Evolutionary conservation across 2,888 invertebrate species (phyloP).

Genomic region (Girardia tigrina): DNA sequence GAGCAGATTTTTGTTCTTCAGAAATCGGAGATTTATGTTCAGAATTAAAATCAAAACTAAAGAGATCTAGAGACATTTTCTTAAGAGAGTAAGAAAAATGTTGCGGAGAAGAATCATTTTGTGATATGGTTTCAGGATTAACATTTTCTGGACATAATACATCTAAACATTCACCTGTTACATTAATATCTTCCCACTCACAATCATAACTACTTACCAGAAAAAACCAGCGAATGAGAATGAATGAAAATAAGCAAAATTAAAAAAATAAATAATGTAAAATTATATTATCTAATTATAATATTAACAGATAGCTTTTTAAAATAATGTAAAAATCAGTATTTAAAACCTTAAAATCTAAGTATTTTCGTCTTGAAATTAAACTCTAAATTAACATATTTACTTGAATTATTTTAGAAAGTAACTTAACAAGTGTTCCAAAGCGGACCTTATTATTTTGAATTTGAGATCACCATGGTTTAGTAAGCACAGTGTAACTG

Average conservation of each 20-base stretch:
- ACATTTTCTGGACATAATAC: background rate
- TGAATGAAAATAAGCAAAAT: background rate
- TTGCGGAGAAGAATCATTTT: background rate
- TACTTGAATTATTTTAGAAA: too few relatives aligned
- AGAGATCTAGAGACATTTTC: background rate
- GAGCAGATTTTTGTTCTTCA: background rate
- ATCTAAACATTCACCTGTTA: background rate
- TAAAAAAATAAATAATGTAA: background rate
- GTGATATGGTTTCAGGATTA: background rate
- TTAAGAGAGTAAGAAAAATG: background rate
- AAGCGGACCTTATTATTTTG: too few relatives aligned
- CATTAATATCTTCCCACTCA: constrained; percentile 20
- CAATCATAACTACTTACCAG: constrained; percentile 23
- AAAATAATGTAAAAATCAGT: background rate
- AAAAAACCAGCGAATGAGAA: background rate
- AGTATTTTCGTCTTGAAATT: background rate
- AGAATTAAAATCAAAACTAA: background rate
- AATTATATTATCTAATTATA: background rate
- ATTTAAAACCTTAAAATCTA: background rate
- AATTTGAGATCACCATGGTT: too few relatives aligned
- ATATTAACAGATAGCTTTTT: background rate
- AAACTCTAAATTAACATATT: background rate
- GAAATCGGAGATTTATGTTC: background rate
- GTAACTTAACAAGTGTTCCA: too few relatives aligned
- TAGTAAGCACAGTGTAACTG: too few relatives aligned